Base-by-base conservation (phyloP, 2,797 vertebrate species). In the Myotis pilosus region DNA sequence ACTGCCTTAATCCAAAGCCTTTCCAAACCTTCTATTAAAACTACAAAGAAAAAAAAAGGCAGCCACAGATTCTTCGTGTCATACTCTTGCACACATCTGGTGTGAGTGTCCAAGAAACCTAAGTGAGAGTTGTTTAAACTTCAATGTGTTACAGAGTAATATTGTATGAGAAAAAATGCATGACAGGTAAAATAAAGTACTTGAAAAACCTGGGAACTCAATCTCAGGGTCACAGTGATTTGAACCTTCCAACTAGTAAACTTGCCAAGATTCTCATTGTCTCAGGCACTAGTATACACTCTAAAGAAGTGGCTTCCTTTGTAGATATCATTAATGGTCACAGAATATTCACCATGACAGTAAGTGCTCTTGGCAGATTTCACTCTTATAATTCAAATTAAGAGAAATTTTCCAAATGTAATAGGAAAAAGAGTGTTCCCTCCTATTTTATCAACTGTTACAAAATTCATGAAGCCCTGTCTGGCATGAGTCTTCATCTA, bases 401-500 rank as follows among this genome's bases (percentile, higher is more conserved):
- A 95, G 25, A 88, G 53, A 93, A 84, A 33, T 53, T 30, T 81
- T 80, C n/a, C 2, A 79, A 75, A 51, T 53, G 86, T 68, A 91
- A 86, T 44, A 87, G 66, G 9, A 87, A 78, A 16, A 30, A 93
- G 7, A 66, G 0, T 64, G 2, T 68, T 55, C 72, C 36, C 25
- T 92, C 33, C 44, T 55, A 69, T 53, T 94, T 85, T 79, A 36
- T 75, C 88, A 88, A 90, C 16, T 85, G 28, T 75, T 71, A 91
- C 47, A 93, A 85, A 96, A 94, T 80, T 84, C 30, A 87, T 57
- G 41, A 95, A 96, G 38, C 1, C 51, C 33, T 76, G 22, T 81
- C 72, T 76, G 80, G 76, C 28, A 53, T 90, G 60, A 36, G 36
- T 81, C 72, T 89, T 78, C 33, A 47, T 83, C 28, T 83, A 72